A percentile compares a stretch with the other conserved stretches of the same genome.
Evolutionary conservation across 2,113 vertebrate species (phyloP).

Genomic region (Pelecanoides urinatrix): DNA sequence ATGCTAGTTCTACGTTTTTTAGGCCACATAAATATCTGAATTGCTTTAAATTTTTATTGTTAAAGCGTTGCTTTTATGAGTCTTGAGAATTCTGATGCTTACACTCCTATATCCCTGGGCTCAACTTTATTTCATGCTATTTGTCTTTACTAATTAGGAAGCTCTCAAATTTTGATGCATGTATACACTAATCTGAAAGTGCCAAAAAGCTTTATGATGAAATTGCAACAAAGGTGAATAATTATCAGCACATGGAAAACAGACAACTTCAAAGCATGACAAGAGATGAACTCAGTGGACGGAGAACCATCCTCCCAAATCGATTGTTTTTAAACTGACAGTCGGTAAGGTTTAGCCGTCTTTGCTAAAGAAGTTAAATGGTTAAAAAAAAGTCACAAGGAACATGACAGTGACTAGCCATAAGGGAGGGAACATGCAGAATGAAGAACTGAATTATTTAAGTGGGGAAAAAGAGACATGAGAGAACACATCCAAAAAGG

Average conservation of each 20-base stretch:
- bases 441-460: background rate
- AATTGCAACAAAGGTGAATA: background rate
- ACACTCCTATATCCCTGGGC: too few species aligned
- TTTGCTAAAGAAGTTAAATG: background rate
- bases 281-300: fast-evolving
- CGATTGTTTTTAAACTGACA: background rate
- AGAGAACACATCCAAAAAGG: background rate
- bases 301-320: background rate
- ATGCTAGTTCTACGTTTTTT: background rate
- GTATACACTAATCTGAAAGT: fast-evolving
- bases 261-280: background rate
- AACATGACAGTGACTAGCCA: background rate
- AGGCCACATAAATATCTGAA: background rate
- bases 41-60: background rate
- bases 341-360: background rate
- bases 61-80: background rate
- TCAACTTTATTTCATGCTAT: too few species aligned
- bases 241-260: background rate
- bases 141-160: background rate
- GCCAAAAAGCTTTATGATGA: background rate
- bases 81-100: background rate
- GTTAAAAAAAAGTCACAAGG: background rate
- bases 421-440: background rate
- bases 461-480: fast-evolving
- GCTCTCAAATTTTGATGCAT: background rate